phyloP scores from a whole-genome alignment of 2,888 invertebrate genomes.

The Mesopsocus fuscifrons region DNA sequence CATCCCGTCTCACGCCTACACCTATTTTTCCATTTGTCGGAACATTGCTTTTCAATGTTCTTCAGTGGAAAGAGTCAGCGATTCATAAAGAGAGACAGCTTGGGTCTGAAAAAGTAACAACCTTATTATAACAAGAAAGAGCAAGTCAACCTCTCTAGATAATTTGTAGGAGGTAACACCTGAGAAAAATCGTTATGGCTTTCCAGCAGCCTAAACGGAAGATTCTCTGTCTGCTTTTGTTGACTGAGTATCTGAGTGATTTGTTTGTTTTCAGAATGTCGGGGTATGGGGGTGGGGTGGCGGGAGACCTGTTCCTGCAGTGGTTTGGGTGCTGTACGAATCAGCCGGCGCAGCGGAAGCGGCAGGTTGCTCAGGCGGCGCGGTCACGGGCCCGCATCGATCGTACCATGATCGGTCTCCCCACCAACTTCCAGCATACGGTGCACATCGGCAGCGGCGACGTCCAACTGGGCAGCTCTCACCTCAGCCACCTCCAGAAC shows the following conservation, averaged over 20 bases:
- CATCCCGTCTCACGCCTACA: too few relatives aligned
- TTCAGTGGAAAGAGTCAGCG: too few relatives aligned
- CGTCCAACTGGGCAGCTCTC: conserved; percentile 61
- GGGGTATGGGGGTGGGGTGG: conserved; percentile 17
- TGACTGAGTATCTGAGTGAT: not conserved
- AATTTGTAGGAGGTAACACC: too few relatives aligned
- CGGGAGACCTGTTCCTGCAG: conserved; percentile 62
- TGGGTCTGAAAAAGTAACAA: too few relatives aligned
- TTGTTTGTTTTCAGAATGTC: conserved; percentile 14
- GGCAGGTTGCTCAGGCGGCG: conserved; percentile 51
- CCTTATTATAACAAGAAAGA: too few relatives aligned
- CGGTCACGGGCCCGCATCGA: conserved; percentile 27
- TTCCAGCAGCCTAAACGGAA: too few relatives aligned
- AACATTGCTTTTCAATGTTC: too few relatives aligned
- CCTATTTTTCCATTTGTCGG: too few relatives aligned
- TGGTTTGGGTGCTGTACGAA: conserved; percentile 83
- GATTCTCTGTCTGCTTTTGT: too few relatives aligned
- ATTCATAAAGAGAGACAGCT: too few relatives aligned
- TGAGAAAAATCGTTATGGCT: too few relatives aligned
- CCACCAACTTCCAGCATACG: conserved; percentile 91
- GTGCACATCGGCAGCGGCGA: conserved; percentile 82
- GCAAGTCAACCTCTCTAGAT: too few relatives aligned
- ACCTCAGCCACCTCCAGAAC: conserved; percentile 71
- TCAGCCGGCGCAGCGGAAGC: conserved; percentile 47
- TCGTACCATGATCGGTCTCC: conserved; percentile 87